These are phyloP conservation scores for Agrochola circellaris DNA, from an alignment of 2,888 invertebrate species.

Conservation along the genomic window DNA sequence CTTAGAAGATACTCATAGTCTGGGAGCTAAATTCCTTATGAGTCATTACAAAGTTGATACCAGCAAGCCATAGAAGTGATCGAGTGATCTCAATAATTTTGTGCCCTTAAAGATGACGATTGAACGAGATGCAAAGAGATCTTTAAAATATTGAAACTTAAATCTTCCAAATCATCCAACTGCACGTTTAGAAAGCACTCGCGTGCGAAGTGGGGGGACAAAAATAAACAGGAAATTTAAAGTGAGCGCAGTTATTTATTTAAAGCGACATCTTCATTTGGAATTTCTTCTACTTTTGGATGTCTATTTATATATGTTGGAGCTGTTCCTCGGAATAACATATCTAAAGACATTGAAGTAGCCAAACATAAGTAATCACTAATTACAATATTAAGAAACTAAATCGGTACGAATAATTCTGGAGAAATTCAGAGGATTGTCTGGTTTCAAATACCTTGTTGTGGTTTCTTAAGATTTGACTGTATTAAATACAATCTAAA, in stretches of 20 bases:
- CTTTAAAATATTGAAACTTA: conserved; percentile 66
- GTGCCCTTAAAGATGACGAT: background rate
- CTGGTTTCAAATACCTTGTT: conserved; percentile 39
- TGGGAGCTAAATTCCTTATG: background rate
- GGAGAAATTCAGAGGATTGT: conserved; percentile 16
- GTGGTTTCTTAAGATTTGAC: conserved; percentile 43
- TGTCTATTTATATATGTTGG: conserved; percentile 74
- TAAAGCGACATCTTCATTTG: conserved; percentile 82
- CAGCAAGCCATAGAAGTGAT: background rate
- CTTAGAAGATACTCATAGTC: background rate
- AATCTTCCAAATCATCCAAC: conserved; percentile 72
- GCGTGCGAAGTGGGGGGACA: conserved; percentile 76
- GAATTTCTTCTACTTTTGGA: conserved; percentile 82
- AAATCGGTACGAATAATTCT: conserved; percentile 36
- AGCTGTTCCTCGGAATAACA: conserved; percentile 42
- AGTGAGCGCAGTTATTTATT: conserved; percentile 85
- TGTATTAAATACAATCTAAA: conserved; percentile 33
- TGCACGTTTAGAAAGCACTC: conserved; percentile 78
- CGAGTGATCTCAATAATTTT: background rate
- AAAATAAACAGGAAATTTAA: conserved; percentile 87
- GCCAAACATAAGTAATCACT: conserved; percentile 42
- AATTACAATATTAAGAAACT: conserved; percentile 51
- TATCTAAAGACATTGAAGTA: conserved; percentile 33
- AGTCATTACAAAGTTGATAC: background rate
- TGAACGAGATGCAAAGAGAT: conserved; percentile 25